Evolutionary conservation across 2,113 vertebrate species (phyloP).

Genomic region (Gobius niger): DNA sequence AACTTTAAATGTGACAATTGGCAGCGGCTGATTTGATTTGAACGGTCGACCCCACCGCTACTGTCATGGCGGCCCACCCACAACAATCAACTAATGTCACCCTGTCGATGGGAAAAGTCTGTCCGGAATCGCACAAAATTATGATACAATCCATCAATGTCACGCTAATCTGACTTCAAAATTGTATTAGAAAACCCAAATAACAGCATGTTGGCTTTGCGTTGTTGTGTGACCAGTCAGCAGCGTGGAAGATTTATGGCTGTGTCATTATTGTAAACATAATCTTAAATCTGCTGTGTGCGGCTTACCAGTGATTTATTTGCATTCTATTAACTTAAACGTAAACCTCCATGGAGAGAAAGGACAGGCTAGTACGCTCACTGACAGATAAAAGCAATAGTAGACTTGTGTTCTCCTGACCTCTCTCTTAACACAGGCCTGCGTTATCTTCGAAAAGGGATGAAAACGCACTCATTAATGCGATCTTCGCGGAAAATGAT

Average conservation of each 20-base stretch:
- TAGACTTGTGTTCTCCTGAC: constrained; percentile 44
- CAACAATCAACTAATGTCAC: constrained; percentile 59
- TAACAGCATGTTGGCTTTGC: constrained; percentile 45
- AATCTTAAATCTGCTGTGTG: constrained; percentile 55
- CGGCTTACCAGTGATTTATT: constrained; percentile 71
- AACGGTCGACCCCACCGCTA: constrained; percentile 33
- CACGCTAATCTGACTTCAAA: constrained; percentile 65
- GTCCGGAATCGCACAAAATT: constrained; percentile 62
- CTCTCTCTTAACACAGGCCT: constrained; percentile 27
- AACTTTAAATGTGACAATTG: constrained; percentile 43
- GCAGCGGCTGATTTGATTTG: constrained; percentile 22
- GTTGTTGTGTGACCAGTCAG: constrained; percentile 59
- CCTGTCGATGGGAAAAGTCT: constrained; percentile 57
- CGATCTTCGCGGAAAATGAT: constrained; percentile 28
- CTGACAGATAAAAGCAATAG: constrained; percentile 54
- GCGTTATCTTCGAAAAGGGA: background rate
- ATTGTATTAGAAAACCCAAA: constrained; percentile 64
- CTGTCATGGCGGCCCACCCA: constrained; percentile 45
- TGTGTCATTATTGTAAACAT: constrained; percentile 72
- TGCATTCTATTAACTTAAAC: constrained; percentile 62
- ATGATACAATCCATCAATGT: constrained; percentile 74
- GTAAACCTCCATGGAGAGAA: constrained; percentile 52
- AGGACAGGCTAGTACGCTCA: constrained; percentile 59
- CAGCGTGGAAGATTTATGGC: constrained; percentile 71
- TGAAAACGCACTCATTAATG: constrained; percentile 11